Evolutionary conservation across 2,888 invertebrate species (phyloP).

Genomic region (Volucella inanis): DNA sequence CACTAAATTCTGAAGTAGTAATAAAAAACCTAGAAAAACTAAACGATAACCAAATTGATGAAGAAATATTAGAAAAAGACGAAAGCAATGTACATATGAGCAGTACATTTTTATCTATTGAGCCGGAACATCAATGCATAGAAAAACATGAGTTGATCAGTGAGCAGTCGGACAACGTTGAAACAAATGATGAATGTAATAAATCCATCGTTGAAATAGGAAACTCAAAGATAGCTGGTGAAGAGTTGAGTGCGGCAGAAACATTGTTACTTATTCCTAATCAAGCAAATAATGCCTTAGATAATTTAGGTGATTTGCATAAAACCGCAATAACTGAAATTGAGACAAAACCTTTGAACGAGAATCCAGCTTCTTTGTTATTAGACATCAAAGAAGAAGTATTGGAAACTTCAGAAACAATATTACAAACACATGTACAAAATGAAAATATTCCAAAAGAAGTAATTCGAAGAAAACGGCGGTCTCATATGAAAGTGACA

Average conservation of each 20-base stretch:
- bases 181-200: slow-evolving; percentile 3
- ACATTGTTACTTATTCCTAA: slow-evolving; percentile 75
- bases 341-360: neutral
- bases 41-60: neutral
- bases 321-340: neutral
- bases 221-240: slow-evolving; percentile 55
- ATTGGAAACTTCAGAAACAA: slow-evolving; percentile 4
- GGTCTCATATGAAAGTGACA: slow-evolving; percentile 77
- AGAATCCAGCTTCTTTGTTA: neutral
- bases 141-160: neutral
- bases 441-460: slow-evolving; percentile 11
- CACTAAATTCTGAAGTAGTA: neutral
- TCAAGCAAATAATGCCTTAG: slow-evolving; percentile 44
- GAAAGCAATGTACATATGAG: neutral
- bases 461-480: slow-evolving; percentile 72
- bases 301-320: neutral
- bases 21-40: neutral
- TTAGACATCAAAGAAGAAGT: slow-evolving; percentile 49
- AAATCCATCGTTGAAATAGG: slow-evolving; percentile 28
- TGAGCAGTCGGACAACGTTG: neutral
- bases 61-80: slow-evolving; percentile 2
- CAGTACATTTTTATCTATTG: neutral
- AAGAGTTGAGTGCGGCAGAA: slow-evolving; percentile 75
- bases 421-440: neutral
- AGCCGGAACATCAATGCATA: neutral